Base-by-base conservation (phyloP, 92 coral and sea anemone genomes). In the Pocillopora meandrina region DNA sequence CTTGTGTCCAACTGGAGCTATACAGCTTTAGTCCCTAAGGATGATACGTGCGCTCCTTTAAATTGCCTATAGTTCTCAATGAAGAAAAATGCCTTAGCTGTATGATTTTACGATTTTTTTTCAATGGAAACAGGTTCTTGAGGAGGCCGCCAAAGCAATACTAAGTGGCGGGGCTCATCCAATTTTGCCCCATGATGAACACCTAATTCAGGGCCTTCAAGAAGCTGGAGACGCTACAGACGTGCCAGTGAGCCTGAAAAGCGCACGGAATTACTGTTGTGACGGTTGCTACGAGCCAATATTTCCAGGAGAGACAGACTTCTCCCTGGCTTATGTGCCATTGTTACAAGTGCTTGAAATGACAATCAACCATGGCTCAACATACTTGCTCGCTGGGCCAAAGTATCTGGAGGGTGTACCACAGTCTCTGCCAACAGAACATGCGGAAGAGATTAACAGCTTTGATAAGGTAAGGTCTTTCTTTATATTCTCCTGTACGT, bases 111-210 rank as follows among this genome's bases (percentile, higher is more conserved):
- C 31, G 0, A 26, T 21, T 2, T 42, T 26, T 12, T 72, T 72
- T 36, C 31, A 42, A 36, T n/a, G 21, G 18, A 11, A 7, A 2
- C 16, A 92, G 90, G 91, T 91, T 5, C 87, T 93, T 26, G 23
- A 78, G 21, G 94, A 93, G 64, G 96, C 94, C 1, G 92, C 96
- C 34, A 88, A 88, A 56, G 71, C 94, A 0, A 67, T 90, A 16
- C 92, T 93, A 68, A 93, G 96, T 36, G 96, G 96, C 18, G 96
- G 96, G 19, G 96, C 96, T 8, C 96, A 93, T 76, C 96, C 96
- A 9, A 42, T 93, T 8, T 69, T 93, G 12, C 92, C 49, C 0
- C 90, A 93, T 11, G 96, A 93, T 64, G 94, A 88, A 60, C 78
- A 85, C 33, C 71, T 93, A 62, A 68, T 93, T 9, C 56, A 84